Conservation (phyloP, 2,888 invertebrate genomes). For the Lapara coniferarum region DNA sequence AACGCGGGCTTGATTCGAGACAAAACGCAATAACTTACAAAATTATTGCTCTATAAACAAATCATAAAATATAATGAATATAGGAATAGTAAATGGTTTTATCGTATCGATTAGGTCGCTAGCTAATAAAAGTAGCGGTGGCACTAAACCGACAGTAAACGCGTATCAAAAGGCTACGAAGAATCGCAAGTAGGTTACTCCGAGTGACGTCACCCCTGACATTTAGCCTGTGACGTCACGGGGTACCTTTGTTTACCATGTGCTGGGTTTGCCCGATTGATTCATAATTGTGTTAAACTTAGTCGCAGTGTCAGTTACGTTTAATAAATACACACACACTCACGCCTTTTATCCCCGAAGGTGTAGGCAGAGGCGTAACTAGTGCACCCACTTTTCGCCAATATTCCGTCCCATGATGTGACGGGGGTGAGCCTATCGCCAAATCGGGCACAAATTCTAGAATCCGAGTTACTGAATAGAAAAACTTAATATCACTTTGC, state of each 20-base stretch:
- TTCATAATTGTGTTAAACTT: neutral
- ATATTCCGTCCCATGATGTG: no score
- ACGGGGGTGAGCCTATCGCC: no score
- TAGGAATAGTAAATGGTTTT: neutral
- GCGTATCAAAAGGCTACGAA: constrained; percentile 43
- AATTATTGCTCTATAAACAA: neutral
- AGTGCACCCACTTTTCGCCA: no score
- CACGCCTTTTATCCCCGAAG: no score
- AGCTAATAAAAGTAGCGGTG: constrained; percentile 29
- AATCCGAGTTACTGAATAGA: no score
- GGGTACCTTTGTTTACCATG: constrained; percentile 18
- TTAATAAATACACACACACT: no score
- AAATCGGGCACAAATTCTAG: no score
- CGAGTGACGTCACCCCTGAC: constrained; percentile 50
- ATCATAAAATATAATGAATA: neutral
- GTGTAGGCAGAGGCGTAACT: no score
- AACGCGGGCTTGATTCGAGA: no score
- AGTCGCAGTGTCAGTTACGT: neutral
- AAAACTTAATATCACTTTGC: no score
- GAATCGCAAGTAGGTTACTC: constrained; percentile 49
- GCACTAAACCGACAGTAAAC: constrained; percentile 36
- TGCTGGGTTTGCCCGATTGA: constrained; percentile 13
- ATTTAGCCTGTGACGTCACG: constrained; percentile 50
- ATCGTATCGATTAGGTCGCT: constrained; percentile 22
- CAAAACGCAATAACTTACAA: no score